Conservation (phyloP, 2,113 vertebrate genomes). For the Perccottus glenii region DNA sequence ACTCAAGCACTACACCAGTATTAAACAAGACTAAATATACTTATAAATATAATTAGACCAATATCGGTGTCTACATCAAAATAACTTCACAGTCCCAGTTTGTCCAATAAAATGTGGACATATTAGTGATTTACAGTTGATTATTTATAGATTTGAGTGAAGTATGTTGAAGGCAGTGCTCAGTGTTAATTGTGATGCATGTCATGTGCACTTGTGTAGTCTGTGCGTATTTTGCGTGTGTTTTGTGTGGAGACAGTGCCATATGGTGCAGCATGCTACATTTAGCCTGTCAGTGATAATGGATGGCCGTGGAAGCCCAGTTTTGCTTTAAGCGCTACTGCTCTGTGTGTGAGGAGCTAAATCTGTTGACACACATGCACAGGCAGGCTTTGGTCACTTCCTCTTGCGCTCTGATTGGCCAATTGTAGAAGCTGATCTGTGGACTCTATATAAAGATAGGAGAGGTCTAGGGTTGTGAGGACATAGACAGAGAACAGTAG, state of each 20-base stretch:
- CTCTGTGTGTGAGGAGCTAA: constrained; percentile 23
- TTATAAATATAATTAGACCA: too few relatives aligned
- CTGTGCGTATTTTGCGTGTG: not conserved
- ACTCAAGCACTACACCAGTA: too few relatives aligned
- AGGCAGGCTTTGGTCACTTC: not conserved
- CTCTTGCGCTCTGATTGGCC: not conserved
- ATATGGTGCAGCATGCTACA: constrained; percentile 79
- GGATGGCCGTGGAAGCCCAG: constrained; percentile 79
- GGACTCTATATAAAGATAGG: too few relatives aligned
- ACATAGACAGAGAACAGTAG: too few relatives aligned
- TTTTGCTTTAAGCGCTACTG: constrained; percentile 80
- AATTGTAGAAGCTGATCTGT: not conserved
- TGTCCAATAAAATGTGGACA: too few relatives aligned
- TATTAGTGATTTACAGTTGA: too few relatives aligned
- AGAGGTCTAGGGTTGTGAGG: too few relatives aligned
- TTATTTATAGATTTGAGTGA: not conserved
- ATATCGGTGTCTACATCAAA: too few relatives aligned
- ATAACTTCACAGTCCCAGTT: too few relatives aligned
- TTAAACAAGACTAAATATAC: too few relatives aligned
- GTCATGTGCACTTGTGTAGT: too few relatives aligned
- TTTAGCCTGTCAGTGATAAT: constrained; percentile 81
- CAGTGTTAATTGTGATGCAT: not conserved
- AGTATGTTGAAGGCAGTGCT: not conserved
- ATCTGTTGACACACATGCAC: not conserved
- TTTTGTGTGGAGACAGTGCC: constrained; percentile 41